A percentile compares a stretch with the other conserved stretches of the same genome.
Evolutionary conservation across 2,888 invertebrate species (phyloP).

Genomic region (Eilema caniola): DNA sequence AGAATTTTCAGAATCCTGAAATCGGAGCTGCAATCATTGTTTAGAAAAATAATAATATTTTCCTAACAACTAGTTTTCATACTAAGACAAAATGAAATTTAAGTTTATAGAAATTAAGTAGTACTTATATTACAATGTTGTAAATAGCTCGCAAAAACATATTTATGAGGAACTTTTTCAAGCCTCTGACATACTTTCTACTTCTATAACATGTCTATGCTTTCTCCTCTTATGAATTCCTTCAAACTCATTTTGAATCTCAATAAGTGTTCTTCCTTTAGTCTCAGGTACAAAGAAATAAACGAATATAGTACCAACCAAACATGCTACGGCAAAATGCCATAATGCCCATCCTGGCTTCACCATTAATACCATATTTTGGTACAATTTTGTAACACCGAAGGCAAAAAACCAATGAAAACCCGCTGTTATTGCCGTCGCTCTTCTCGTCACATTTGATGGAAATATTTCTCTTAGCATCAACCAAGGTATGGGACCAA

Average conservation of each 20-base stretch:
- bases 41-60: not conserved
- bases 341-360: slow-evolving; percentile 89
- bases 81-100: not conserved
- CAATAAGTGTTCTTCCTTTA: slow-evolving; percentile 85
- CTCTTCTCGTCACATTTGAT: slow-evolving; percentile 87
- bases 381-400: slow-evolving; percentile 88
- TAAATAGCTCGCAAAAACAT: not conserved
- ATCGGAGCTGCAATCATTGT: not conserved
- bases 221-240: slow-evolving; percentile 77
- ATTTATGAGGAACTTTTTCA: slow-evolving; percentile 36
- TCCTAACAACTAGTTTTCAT: not conserved
- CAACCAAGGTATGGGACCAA: slow-evolving; percentile 91
- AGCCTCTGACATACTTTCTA: slow-evolving; percentile 72
- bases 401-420: slow-evolving; percentile 91
- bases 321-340: slow-evolving; percentile 88
- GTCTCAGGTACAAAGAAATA: slow-evolving; percentile 90
- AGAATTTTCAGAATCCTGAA: not conserved
- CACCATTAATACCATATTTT: slow-evolving; percentile 84
- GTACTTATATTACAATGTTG: not conserved
- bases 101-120: not conserved
- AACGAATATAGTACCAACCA: slow-evolving; percentile 88
- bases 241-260: slow-evolving; percentile 85
- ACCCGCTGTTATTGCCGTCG: slow-evolving; percentile 89
- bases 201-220: slow-evolving; percentile 81
- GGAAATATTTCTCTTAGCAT: slow-evolving; percentile 90